A percentile compares a stretch with the other conserved stretches of the same genome.
These are phyloP conservation scores for Iguana delicatissima DNA, from an alignment of 2,797 vertebrate genomes.

Conservation along the genomic window DNA sequence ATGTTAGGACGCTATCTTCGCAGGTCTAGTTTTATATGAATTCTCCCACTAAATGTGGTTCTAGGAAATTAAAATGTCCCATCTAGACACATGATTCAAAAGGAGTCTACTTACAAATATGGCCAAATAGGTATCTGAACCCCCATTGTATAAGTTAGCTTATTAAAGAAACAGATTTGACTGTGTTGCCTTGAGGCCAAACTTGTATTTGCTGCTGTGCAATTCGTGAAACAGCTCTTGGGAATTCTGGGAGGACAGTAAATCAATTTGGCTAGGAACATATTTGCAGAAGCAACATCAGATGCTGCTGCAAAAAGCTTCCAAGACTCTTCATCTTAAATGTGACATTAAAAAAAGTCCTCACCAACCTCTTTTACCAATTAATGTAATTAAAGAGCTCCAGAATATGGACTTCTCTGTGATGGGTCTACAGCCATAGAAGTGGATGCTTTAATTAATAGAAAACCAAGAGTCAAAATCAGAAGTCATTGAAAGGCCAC, in stretches of 20 bases:
- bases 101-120: no score
- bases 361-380: constrained; percentile 10
- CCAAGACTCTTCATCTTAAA: constrained; percentile 8
- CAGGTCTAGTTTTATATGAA: no score
- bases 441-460: constrained; percentile 55
- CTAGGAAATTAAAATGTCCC: no score
- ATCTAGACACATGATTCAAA: no score
- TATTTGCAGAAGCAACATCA: constrained; percentile 21
- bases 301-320: neutral
- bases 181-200: neutral
- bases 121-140: neutral
- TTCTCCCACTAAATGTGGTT: no score
- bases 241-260: neutral
- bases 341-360: neutral
- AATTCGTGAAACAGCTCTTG: neutral
- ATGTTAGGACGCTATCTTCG: no score
- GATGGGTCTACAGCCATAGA: neutral
- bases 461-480: constrained; percentile 45
- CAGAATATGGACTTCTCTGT: constrained; percentile 13
- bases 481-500: constrained; percentile 28
- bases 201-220: neutral
- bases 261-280: constrained; percentile 5
- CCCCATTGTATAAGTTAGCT: neutral
- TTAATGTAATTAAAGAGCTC: neutral
- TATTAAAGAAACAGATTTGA: neutral